Percentiles rank a stretch among this genome's conserved stretches.
These are phyloP conservation scores for Plumapathes pennacea DNA, from an alignment of 92 coral and sea anemone species.

Conservation along the genomic window DNA sequence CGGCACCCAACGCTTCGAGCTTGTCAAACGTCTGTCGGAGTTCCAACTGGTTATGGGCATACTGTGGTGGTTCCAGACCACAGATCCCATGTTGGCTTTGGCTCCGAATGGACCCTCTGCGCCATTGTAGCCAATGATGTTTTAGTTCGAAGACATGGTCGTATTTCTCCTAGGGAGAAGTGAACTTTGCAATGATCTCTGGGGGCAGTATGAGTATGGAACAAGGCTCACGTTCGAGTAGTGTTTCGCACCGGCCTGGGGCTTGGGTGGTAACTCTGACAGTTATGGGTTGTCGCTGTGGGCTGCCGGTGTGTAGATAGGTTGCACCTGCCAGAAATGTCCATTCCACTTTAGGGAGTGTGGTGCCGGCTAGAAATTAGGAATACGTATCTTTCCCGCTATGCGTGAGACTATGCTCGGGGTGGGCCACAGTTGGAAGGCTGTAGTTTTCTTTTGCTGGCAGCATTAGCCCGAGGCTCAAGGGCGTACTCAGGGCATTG, in stretches of 20 bases:
- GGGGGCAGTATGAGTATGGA: conserved; percentile 28
- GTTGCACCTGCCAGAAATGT: conserved; percentile 48
- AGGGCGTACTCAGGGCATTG: conserved; percentile 36
- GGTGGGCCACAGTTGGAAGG: conserved; percentile 40
- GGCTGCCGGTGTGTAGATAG: conserved; percentile 23
- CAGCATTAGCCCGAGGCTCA: conserved; percentile 52
- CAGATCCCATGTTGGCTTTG: conserved; percentile 67
- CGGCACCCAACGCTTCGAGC: conserved; percentile 28
- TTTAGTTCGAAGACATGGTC: conserved; percentile 32
- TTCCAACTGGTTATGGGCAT: conserved; percentile 26
- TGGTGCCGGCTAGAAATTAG: conserved; percentile 39
- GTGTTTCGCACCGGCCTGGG: not conserved
- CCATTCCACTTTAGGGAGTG: conserved; percentile 39
- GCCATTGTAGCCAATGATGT: conserved; percentile 30
- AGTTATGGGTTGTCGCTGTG: not conserved
- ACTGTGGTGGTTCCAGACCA: conserved; percentile 65
- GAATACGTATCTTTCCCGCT: conserved; percentile 44
- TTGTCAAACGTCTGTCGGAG: conserved; percentile 36
- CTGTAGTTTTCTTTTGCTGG: not conserved
- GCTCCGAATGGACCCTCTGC: conserved; percentile 61
- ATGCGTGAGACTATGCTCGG: conserved; percentile 44
- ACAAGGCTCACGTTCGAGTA: conserved; percentile 22
- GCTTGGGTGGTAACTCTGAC: not conserved
- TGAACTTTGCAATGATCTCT: conserved; percentile 10
- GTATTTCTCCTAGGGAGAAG: not conserved